A percentile compares a stretch with the other conserved stretches of the same genome.
Evolutionary conservation across 53 echinoderm and acorn worm species (phyloP).

Genomic region (Actinopyga echinites): DNA sequence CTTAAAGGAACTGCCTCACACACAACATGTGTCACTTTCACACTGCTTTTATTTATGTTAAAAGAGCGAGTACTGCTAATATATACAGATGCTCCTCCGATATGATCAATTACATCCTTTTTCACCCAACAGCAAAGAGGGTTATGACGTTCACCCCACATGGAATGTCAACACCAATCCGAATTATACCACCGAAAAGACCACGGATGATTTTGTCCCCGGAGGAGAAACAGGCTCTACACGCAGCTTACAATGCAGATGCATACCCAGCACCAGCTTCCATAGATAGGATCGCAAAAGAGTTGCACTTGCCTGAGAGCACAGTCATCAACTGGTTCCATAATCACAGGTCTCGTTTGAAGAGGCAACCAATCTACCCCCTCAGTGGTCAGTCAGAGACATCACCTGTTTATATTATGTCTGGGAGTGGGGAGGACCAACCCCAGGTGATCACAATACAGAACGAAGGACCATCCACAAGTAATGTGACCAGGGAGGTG

Average conservation of each 20-base stretch:
- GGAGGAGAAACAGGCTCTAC: slow-evolving; percentile 84
- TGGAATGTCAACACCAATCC: slow-evolving; percentile 31
- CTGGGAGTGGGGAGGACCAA: slow-evolving; percentile 39
- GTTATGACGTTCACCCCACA: slow-evolving; percentile 53
- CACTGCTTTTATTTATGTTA: too few relatives aligned
- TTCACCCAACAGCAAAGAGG: slow-evolving; percentile 69
- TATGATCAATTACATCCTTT: background rate
- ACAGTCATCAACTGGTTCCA: slow-evolving; percentile 99
- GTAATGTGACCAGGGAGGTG: background rate
- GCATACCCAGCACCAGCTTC: slow-evolving; percentile 91
- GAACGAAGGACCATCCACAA: slow-evolving; percentile 34
- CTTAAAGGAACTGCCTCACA: too few relatives aligned
- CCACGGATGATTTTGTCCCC: slow-evolving; percentile 86
- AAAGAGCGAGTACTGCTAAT: too few relatives aligned
- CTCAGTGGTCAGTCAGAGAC: background rate
- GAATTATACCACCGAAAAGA: slow-evolving; percentile 78
- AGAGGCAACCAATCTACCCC: slow-evolving; percentile 47
- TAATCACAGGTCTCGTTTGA: slow-evolving; percentile 92
- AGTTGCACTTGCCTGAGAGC: slow-evolving; percentile 79
- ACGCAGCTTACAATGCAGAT: slow-evolving; percentile 76
- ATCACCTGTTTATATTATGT: slow-evolving; percentile 32
- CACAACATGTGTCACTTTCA: too few relatives aligned
- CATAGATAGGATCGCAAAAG: slow-evolving; percentile 79
- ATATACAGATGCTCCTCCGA: background rate
- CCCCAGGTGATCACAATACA: slow-evolving; percentile 36